phyloP scores from a whole-genome alignment of 2,113 vertebrate genomes.

The Hydrolagus affinis region DNA sequence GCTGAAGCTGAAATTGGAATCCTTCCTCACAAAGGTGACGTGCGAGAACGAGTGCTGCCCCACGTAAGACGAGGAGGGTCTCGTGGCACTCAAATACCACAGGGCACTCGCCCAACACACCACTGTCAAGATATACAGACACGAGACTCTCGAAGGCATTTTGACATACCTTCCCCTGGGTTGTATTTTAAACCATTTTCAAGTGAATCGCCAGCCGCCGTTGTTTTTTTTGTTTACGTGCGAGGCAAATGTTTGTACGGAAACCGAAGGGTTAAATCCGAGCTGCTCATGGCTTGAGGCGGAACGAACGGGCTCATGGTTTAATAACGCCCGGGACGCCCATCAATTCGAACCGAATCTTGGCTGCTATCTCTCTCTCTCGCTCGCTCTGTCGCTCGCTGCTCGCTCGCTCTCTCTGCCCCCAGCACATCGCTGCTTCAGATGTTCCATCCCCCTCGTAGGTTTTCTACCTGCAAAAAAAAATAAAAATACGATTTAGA shows the following conservation, averaged over 20 bases:
- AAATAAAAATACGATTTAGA: too few species aligned
- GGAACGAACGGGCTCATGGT: neutral
- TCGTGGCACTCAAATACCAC: conserved; percentile 89
- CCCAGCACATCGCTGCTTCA: too few species aligned
- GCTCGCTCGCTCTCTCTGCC: too few species aligned
- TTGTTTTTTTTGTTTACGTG: conserved; percentile 48
- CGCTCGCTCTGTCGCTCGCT: too few species aligned
- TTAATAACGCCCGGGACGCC: neutral
- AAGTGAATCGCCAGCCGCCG: conserved; percentile 39
- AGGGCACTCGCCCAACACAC: conserved; percentile 95
- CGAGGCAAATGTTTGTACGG: conserved; percentile 62
- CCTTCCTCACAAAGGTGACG: conserved; percentile 60
- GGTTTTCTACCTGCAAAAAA: too few species aligned
- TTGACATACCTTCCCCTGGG: conserved; percentile 54
- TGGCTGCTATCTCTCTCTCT: too few species aligned
- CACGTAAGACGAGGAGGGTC: conserved; percentile 77
- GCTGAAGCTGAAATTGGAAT: conserved; percentile 72
- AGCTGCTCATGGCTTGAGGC: neutral
- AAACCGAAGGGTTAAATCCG: conserved; percentile 45
- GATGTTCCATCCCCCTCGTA: too few species aligned
- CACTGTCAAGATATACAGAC: conserved; percentile 89
- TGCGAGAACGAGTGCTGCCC: conserved; percentile 70
- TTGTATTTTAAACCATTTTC: conserved; percentile 55
- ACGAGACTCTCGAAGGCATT: conserved; percentile 98
- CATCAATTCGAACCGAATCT: neutral